These are phyloP conservation scores for Rhynchophorus ferrugineus DNA, from an alignment of 1,140 invertebrate species.

Conservation along the genomic window DNA sequence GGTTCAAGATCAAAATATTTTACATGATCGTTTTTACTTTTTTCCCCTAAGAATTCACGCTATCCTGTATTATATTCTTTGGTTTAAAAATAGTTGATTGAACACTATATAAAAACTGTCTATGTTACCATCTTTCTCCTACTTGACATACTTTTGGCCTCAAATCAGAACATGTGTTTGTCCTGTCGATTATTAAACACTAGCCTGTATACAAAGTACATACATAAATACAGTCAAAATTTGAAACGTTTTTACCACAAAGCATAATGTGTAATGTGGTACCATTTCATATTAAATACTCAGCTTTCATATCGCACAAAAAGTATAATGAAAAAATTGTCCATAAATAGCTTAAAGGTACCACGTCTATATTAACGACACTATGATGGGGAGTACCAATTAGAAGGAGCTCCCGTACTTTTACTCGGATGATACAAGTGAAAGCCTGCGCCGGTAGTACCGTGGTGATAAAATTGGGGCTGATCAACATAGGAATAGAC, in stretches of 20 bases:
- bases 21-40: too few relatives aligned
- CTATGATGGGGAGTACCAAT: conserved; percentile 73
- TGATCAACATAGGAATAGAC: conserved; percentile 72
- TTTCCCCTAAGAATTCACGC: conserved; percentile 19
- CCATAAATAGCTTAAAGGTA: not conserved
- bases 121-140: too few relatives aligned
- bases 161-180: not conserved
- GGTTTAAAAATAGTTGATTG: conserved; percentile 36
- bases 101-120: conserved; percentile 4
- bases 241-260: not conserved
- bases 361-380: conserved; percentile 32
- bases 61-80: conserved; percentile 36
- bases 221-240: conserved; percentile 6
- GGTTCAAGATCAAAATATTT: too few relatives aligned
- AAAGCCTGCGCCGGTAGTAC: conserved; percentile 64
- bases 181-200: conserved; percentile 1
- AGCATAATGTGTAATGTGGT: not conserved
- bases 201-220: conserved; percentile 6
- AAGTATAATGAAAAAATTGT: not conserved
- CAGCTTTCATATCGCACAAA: too few relatives aligned
- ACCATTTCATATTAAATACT: not conserved
- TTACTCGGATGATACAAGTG: conserved; percentile 78
- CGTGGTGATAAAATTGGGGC: conserved; percentile 76
- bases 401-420: conserved; percentile 50
- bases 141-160: conserved; percentile 1